Conservation (phyloP, 2,888 invertebrate species). For the Mechanitis mazaeus region DNA sequence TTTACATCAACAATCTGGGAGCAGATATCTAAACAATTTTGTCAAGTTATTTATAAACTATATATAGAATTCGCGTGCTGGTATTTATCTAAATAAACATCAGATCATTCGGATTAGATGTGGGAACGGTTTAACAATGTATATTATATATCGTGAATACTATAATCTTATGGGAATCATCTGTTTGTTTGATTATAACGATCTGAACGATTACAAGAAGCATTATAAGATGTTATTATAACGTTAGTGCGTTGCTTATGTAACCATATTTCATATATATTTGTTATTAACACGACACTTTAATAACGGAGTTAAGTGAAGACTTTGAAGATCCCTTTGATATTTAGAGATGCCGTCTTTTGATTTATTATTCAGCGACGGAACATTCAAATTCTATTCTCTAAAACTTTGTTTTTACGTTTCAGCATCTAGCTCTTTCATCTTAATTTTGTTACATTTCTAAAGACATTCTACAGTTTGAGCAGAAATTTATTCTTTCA, state of each 20-base stretch:
- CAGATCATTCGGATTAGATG: not conserved
- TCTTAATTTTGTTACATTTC: slow-evolving; percentile 13
- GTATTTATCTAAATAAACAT: not conserved
- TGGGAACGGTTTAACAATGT: not conserved
- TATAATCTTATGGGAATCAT: slow-evolving; percentile 1
- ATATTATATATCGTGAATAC: not conserved
- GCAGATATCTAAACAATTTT: too few relatives aligned
- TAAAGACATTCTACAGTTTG: slow-evolving; percentile 15
- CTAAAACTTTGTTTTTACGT: slow-evolving; percentile 37
- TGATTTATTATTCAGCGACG: slow-evolving; percentile 61
- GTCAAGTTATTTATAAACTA: too few relatives aligned
- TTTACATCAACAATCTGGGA: too few relatives aligned
- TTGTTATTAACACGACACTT: slow-evolving; percentile 42
- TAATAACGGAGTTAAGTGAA: slow-evolving; percentile 53
- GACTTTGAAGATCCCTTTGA: slow-evolving; percentile 63
- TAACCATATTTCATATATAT: slow-evolving; percentile 37
- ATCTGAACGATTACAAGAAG: not conserved
- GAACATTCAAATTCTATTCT: slow-evolving; percentile 42
- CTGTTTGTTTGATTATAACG: not conserved
- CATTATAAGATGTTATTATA: not conserved
- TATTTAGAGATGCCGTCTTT: slow-evolving; percentile 48
- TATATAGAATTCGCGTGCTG: too few relatives aligned
- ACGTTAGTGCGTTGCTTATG: not conserved
- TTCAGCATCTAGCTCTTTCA: slow-evolving; percentile 29
- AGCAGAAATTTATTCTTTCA: not conserved